Conservation (phyloP, 1,140 invertebrate species). For the Hycleus phaleratus region DNA sequence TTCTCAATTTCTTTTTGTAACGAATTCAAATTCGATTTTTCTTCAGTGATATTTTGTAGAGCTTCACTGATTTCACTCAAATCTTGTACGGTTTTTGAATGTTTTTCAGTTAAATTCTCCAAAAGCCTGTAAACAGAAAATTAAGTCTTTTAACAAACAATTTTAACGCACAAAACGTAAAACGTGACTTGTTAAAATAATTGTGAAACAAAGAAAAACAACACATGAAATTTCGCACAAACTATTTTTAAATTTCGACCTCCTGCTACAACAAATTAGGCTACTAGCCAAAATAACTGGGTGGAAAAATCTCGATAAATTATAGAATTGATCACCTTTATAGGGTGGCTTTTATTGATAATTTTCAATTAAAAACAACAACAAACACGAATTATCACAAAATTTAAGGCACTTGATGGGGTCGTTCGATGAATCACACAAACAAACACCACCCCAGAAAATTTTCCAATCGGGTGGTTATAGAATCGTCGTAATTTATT, state of each 20-base stretch:
- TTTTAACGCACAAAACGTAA: slow-evolving; percentile 5
- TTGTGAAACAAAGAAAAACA: background rate
- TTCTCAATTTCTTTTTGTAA: slow-evolving; percentile 53
- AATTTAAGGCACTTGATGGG: too few species aligned
- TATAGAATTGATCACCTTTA: too few species aligned
- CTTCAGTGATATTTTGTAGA: slow-evolving; percentile 54
- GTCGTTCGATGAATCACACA: background rate
- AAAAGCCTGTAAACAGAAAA: slow-evolving; percentile 41
- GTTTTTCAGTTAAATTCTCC: slow-evolving; percentile 50
- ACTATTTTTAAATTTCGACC: slow-evolving; percentile 30
- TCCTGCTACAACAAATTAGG: slow-evolving; percentile 14
- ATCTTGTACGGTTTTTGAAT: slow-evolving; percentile 51
- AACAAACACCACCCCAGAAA: background rate
- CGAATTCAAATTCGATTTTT: slow-evolving; percentile 55
- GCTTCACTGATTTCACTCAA: slow-evolving; percentile 50
- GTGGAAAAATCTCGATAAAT: slow-evolving; percentile 1
- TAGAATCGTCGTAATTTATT: background rate
- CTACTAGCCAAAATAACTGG: slow-evolving; percentile 24
- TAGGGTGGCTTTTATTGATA: too few species aligned
- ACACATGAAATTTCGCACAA: slow-evolving; percentile 1
- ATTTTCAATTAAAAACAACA: too few species aligned
- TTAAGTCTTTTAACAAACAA: background rate
- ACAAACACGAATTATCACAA: too few species aligned
- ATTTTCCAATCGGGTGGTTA: background rate
- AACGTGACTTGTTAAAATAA: slow-evolving; percentile 14